Evolutionary conservation across 2,888 invertebrate species (phyloP).

Genomic region (Heliconius ethilla): DNA sequence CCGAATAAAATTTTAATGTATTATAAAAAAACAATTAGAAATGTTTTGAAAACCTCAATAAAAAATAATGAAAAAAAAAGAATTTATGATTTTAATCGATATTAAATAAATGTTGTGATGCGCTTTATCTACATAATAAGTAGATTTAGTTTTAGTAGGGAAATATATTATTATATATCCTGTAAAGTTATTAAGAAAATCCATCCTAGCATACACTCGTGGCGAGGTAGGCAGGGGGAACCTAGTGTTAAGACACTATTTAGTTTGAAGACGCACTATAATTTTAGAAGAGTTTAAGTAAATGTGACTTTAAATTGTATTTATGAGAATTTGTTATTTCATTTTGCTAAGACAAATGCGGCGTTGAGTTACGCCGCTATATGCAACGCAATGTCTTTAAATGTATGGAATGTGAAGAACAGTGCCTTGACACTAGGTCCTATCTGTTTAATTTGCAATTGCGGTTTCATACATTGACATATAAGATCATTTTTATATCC

Average conservation of each 20-base stretch:
- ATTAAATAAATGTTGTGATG: slow-evolving; percentile 28
- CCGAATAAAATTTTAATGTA: too few species aligned
- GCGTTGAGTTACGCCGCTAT: neutral
- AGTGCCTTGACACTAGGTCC: slow-evolving; percentile 1
- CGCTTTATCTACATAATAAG: slow-evolving; percentile 14
- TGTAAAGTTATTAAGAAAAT: neutral
- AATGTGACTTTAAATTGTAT: too few species aligned
- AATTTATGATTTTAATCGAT: neutral
- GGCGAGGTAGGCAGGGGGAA: neutral
- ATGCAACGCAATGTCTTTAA: too few species aligned
- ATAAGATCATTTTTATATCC: too few species aligned
- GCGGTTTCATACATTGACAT: too few species aligned
- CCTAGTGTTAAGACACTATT: neutral
- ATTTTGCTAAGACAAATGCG: neutral
- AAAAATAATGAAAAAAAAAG: neutral
- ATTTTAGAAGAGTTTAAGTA: too few species aligned
- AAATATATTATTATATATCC: neutral
- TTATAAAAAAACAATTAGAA: neutral
- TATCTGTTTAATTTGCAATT: too few species aligned
- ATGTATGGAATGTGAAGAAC: too few species aligned
- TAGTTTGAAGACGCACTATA: too few species aligned
- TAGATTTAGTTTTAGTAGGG: slow-evolving; percentile 6
- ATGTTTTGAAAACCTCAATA: neutral
- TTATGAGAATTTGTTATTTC: too few species aligned
- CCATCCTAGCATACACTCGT: neutral